Evolutionary conservation across 2,113 vertebrate genomes (phyloP).

Genomic region (Castor canadensis): DNA sequence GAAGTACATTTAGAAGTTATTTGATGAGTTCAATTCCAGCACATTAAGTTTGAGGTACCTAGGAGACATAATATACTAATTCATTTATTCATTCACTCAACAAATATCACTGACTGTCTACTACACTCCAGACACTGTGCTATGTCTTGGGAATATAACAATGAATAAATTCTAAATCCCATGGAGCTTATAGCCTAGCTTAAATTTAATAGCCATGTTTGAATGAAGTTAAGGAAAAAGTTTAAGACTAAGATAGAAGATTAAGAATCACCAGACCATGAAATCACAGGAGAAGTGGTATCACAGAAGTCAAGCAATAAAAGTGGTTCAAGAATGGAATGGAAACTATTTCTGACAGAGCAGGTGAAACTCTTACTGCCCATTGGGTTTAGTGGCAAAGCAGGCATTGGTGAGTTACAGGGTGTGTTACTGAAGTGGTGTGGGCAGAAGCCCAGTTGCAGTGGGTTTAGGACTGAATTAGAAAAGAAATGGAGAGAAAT

Average conservation of each 20-base stretch:
- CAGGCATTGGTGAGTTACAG: not conserved
- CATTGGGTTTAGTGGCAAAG: not conserved
- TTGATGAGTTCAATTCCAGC: not conserved
- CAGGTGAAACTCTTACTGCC: not conserved
- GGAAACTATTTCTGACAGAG: not conserved
- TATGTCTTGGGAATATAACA: constrained; percentile 3
- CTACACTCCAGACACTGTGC: not conserved
- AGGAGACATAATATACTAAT: constrained; percentile 8
- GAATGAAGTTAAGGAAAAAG: not conserved
- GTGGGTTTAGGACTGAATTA: not conserved
- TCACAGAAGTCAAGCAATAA: constrained; percentile 20
- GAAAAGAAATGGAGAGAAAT: not conserved
- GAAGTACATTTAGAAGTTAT: not conserved
- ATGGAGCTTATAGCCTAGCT: not conserved
- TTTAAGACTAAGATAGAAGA: not conserved
- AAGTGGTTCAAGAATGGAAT: constrained; percentile 4
- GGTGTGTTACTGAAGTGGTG: not conserved
- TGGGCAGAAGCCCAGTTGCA: not conserved
- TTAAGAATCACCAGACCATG: not conserved
- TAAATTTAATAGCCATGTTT: constrained; percentile 12
- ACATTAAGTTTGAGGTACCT: not conserved
- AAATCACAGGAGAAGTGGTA: not conserved
- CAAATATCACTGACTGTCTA: not conserved
- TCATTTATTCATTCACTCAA: constrained; percentile 26
- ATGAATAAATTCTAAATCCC: not conserved